Conservation (phyloP, 2,113 vertebrate genomes). For the Coryphaenoides rupestris region DNA sequence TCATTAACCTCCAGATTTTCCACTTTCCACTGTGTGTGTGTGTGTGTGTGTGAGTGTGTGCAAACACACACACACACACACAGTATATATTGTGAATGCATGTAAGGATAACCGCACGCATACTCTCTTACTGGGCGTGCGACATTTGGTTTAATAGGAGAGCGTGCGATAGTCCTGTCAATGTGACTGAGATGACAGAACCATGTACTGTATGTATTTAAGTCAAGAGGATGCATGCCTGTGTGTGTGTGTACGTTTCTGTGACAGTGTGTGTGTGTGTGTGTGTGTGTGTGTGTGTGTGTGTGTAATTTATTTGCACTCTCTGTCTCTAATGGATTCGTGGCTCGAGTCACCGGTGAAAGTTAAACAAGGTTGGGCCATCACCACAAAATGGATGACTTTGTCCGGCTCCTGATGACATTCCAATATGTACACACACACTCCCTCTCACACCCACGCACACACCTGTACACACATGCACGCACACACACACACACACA, state of each 20-base stretch:
- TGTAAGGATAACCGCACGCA: slow-evolving; percentile 8
- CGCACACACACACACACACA: slow-evolving; percentile 9
- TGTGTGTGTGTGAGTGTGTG: too few species aligned
- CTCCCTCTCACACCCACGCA: not conserved
- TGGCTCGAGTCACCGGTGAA: slow-evolving; percentile 23
- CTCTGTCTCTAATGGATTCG: slow-evolving; percentile 34
- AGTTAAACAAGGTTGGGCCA: slow-evolving; percentile 40
- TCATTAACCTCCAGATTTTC: slow-evolving; percentile 52
- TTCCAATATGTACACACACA: slow-evolving; percentile 12
- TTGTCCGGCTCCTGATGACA: slow-evolving; percentile 17
- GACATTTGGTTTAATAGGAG: slow-evolving; percentile 8
- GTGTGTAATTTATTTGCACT: slow-evolving; percentile 29
- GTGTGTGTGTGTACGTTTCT: slow-evolving; percentile 6
- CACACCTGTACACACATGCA: slow-evolving; percentile 3
- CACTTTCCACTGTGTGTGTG: too few species aligned
- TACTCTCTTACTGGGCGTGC: slow-evolving; percentile 22
- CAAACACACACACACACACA: slow-evolving; percentile 8
- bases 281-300: slow-evolving; percentile 4
- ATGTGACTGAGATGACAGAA: slow-evolving; percentile 26
- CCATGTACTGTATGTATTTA: slow-evolving; percentile 7
- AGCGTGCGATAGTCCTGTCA: slow-evolving; percentile 5
- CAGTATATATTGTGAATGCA: slow-evolving; percentile 9
- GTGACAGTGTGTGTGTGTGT: not conserved
- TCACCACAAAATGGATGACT: slow-evolving; percentile 36
- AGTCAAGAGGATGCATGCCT: slow-evolving; percentile 19